These are phyloP conservation scores for Galeopterus variegatus DNA, from an alignment of 2,113 vertebrate genomes.

Conservation along the genomic window DNA sequence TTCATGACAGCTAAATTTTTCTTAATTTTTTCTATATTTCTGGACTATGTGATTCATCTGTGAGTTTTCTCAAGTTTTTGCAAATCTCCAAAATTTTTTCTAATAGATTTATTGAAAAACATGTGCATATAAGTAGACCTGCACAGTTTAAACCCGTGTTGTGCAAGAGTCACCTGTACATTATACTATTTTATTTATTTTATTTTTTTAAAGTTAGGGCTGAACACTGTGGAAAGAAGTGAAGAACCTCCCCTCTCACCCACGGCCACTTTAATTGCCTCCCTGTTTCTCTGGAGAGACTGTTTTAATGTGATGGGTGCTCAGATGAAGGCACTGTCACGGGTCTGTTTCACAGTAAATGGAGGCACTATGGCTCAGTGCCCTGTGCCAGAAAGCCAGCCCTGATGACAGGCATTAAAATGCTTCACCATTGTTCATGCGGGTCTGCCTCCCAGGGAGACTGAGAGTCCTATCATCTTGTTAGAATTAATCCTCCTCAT, in stretches of 20 bases:
- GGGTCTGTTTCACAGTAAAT: constrained; percentile 34
- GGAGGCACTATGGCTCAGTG: neutral
- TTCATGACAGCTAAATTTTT: no score
- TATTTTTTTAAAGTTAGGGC: constrained; percentile 22
- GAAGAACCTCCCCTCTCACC: neutral
- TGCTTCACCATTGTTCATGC: neutral
- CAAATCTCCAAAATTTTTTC: no score
- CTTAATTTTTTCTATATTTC: no score
- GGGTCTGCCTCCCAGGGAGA: neutral
- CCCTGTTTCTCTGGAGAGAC: constrained; percentile 59
- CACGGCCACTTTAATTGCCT: constrained; percentile 14
- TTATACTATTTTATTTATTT: no score
- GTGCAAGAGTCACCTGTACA: no score
- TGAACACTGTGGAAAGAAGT: neutral
- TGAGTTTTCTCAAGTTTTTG: no score
- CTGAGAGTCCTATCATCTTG: rapidly evolving
- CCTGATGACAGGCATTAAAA: neutral
- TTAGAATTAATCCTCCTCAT: neutral
- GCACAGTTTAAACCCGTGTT: no score
- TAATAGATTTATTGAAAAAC: no score
- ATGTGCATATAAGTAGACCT: no score
- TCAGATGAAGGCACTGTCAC: constrained; percentile 24
- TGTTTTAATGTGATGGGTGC: neutral
- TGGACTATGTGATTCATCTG: no score
- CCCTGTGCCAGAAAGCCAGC: rapidly evolving